A percentile compares a stretch with the other conserved stretches of the same genome.
These are phyloP conservation scores for Harlomillsia oculata DNA, from an alignment of 1,140 invertebrate genomes.

Conservation along the genomic window DNA sequence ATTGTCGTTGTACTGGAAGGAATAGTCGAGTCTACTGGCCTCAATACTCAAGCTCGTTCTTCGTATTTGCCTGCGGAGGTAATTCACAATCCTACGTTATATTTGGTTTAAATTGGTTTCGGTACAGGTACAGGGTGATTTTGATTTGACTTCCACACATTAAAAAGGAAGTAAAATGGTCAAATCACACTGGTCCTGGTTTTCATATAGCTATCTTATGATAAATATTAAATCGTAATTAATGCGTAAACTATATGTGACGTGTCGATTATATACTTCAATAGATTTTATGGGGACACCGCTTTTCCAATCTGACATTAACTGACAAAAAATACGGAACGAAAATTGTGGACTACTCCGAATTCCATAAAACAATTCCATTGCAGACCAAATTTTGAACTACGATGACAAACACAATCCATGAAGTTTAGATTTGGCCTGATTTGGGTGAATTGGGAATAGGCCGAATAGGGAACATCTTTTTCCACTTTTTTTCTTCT, in stretches of 20 bases:
- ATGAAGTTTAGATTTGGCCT: too few species aligned
- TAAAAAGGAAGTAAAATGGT: not conserved
- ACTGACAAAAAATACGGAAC: constrained; percentile 82
- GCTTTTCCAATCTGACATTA: constrained; percentile 70
- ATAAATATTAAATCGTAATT: not conserved
- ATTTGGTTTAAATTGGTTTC: not conserved
- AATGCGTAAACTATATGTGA: not conserved
- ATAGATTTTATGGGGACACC: constrained; percentile 85
- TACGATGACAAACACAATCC: too few species aligned
- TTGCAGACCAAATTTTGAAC: too few species aligned
- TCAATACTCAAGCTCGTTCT: constrained; percentile 72
- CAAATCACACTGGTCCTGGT: too few species aligned
- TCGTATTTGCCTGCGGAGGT: constrained; percentile 74
- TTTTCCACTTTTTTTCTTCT: too few species aligned
- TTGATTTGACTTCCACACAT: not conserved
- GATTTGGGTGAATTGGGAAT: too few species aligned
- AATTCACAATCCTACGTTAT: not conserved
- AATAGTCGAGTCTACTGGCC: constrained; percentile 72
- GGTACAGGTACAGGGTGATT: not conserved
- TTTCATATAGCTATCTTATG: too few species aligned
- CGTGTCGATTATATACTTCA: constrained; percentile 45
- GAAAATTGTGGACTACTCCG: constrained; percentile 79
- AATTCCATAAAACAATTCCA: constrained; percentile 78
- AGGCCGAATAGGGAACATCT: too few species aligned
- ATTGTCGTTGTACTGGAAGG: constrained; percentile 85